These are phyloP conservation scores for Scaptomyza cyrtandrae DNA, from an alignment of 2,888 invertebrate genomes.

Conservation along the genomic window DNA sequence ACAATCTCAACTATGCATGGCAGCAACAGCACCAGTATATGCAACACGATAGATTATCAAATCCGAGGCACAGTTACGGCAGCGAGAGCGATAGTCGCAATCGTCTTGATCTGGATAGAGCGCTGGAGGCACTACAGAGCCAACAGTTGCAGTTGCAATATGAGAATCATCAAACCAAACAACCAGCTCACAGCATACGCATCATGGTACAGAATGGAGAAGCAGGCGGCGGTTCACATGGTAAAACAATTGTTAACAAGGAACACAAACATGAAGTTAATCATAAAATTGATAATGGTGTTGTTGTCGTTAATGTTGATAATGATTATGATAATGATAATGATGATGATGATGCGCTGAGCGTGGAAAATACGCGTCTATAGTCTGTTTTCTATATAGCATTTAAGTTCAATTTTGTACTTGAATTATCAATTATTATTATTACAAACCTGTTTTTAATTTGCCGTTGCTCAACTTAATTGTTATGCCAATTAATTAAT, in stretches of 20 bases:
- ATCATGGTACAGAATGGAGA: constrained; percentile 60
- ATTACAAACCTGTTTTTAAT: constrained; percentile 12
- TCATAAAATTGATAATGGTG: constrained; percentile 14
- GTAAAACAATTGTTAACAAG: constrained; percentile 16
- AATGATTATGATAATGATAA: constrained; percentile 65
- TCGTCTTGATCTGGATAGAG: constrained; percentile 68
- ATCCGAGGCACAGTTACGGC: constrained; percentile 62
- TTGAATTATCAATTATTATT: constrained; percentile 29
- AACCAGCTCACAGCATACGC: constrained; percentile 40
- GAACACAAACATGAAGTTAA: constrained; percentile 16
- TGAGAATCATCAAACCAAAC: constrained; percentile 35
- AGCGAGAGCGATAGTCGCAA: constrained; percentile 69
- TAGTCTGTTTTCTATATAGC: constrained; percentile 57
- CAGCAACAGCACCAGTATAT: constrained; percentile 42
- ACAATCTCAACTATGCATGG: constrained; percentile 65
- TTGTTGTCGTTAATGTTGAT: constrained; percentile 66
- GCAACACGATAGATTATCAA: constrained; percentile 34
- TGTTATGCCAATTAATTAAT: constrained; percentile 46
- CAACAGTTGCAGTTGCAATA: constrained; percentile 59
- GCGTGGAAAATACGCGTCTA: constrained; percentile 83
- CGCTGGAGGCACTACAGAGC: constrained; percentile 61
- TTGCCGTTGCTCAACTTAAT: constrained; percentile 52
- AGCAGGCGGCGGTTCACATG: neutral
- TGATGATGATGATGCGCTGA: constrained; percentile 79
- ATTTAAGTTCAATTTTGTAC: constrained; percentile 53